phyloP scores from a whole-genome alignment of 2,888 invertebrate genomes.

The Dasysyrphus albostriatus region DNA sequence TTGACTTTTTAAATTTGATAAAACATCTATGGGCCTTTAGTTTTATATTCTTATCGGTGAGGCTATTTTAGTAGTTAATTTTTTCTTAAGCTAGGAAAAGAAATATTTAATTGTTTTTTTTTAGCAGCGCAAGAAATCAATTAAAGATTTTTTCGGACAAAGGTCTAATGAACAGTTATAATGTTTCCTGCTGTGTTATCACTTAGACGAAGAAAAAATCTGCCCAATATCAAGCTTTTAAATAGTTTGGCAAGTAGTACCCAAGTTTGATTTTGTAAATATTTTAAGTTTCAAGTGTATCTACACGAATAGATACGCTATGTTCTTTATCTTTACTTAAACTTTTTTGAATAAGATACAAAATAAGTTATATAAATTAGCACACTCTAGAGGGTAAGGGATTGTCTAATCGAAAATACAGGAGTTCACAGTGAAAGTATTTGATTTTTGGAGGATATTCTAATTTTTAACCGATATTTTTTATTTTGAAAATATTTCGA shows the following conservation, averaged over 20 bases:
- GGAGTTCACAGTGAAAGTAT: background rate
- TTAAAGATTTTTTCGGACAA: conserved; percentile 31
- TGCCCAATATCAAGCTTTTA: background rate
- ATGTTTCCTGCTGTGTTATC: conserved; percentile 66
- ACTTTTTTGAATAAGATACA: too few relatives aligned
- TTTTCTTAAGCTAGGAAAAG: conserved; percentile 41
- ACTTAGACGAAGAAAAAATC: conserved; percentile 31
- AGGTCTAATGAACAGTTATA: conserved; percentile 54
- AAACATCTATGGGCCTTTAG: conserved; percentile 21
- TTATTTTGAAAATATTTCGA: too few relatives aligned
- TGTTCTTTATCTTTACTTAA: too few relatives aligned
- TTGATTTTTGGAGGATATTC: too few relatives aligned
- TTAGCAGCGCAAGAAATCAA: conserved; percentile 13
- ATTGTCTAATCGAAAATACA: background rate
- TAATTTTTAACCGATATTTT: too few relatives aligned
- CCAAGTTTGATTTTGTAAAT: background rate
- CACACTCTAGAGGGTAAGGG: background rate
- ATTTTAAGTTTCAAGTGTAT: too few relatives aligned
- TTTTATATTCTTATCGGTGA: conserved; percentile 54
- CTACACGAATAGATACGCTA: too few relatives aligned
- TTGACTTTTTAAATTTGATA: conserved; percentile 57
- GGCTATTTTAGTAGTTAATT: conserved; percentile 12
- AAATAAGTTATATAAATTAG: too few relatives aligned
- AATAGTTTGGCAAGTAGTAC: background rate
- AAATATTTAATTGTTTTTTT: background rate